Conservation (phyloP, 2,113 vertebrate species). For the Apteryx owenii region DNA sequence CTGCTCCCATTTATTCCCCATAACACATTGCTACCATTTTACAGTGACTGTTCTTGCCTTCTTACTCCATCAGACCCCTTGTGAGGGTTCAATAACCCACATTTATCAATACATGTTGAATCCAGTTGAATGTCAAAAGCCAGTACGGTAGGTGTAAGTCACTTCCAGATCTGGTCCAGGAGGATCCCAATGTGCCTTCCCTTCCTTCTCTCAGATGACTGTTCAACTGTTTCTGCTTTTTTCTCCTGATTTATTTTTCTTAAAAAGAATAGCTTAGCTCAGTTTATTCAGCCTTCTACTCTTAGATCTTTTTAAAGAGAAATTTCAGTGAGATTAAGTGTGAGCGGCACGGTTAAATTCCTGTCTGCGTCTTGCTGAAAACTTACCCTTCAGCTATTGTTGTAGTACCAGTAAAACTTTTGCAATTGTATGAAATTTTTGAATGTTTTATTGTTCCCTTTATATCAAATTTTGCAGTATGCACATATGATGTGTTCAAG, state of each 20-base stretch:
- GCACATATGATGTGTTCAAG: neutral
- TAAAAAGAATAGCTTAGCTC: neutral
- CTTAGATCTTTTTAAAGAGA: neutral
- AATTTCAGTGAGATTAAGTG: neutral
- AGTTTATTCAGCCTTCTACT: neutral
- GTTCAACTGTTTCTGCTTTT: neutral
- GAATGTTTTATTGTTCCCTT: neutral
- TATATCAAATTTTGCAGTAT: neutral
- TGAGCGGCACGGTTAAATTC: neutral
- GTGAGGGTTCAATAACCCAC: neutral
- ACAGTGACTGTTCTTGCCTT: neutral
- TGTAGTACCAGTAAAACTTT: slow-evolving; percentile 2
- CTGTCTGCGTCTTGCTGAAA: slow-evolving; percentile 6
- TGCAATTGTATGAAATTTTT: neutral
- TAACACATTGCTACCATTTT: neutral
- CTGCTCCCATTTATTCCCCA: neutral
- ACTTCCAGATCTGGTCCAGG: neutral
- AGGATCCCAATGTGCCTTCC: neutral
- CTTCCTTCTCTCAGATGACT: neutral
- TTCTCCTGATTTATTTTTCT: neutral
- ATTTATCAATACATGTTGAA: neutral
- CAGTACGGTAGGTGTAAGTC: neutral
- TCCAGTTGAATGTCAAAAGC: neutral
- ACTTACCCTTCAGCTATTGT: slow-evolving; percentile 9
- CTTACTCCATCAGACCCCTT: neutral